phyloP scores from a whole-genome alignment of 2,797 vertebrate genomes.

The Sebastes vulpes region DNA sequence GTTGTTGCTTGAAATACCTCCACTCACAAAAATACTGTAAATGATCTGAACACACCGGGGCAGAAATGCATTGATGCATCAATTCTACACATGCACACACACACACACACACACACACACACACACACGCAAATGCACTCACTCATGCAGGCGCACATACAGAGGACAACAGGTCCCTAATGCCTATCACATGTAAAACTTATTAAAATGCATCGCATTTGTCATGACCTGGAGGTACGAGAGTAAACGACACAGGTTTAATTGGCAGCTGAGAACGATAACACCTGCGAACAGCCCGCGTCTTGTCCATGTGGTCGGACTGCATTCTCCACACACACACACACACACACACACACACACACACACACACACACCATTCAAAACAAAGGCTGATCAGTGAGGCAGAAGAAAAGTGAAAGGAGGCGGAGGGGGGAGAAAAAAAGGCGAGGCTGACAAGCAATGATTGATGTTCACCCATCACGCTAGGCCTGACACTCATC shows the following conservation, averaged over 20 bases:
- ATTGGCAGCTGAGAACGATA: slow-evolving; percentile 70
- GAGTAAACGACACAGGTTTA: slow-evolving; percentile 47
- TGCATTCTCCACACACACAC: slow-evolving; percentile 39
- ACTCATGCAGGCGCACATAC: not conserved
- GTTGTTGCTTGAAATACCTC: not conserved
- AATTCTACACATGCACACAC: not conserved
- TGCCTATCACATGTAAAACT: slow-evolving; percentile 47
- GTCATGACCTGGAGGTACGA: slow-evolving; percentile 54
- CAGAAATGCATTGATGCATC: not conserved
- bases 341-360: not conserved
- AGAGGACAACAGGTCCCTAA: slow-evolving; percentile 38
- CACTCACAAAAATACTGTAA: not conserved
- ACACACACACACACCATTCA: slow-evolving; percentile 15
- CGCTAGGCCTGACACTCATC: slow-evolving; percentile 76
- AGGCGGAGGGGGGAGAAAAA: slow-evolving; percentile 28
- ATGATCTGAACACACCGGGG: not conserved
- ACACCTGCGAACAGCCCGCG: slow-evolving; percentile 63
- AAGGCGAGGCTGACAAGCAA: slow-evolving; percentile 76
- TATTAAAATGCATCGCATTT: slow-evolving; percentile 47
- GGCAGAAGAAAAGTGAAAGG: slow-evolving; percentile 73
- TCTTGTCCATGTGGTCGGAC: slow-evolving; percentile 59
- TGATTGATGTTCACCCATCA: slow-evolving; percentile 86
- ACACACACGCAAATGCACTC: not conserved
- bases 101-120: not conserved
- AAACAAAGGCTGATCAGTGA: slow-evolving; percentile 82